Evolutionary conservation across 37 sponge, comb jelly and placozoan genomes (phyloP).

Genomic region (Cliona cf. orientalis): DNA sequence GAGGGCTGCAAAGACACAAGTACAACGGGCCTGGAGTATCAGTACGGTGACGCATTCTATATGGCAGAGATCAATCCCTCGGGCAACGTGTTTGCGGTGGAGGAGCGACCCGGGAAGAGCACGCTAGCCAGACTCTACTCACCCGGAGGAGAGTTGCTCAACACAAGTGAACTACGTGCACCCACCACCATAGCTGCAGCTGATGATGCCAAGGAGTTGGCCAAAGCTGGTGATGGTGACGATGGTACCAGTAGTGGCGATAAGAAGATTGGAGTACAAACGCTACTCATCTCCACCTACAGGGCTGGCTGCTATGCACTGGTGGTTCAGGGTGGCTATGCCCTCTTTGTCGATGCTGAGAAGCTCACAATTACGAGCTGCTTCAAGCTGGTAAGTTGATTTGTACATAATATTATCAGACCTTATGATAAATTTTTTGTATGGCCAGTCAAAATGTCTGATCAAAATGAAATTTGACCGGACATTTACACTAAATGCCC

Average conservation of each 20-base stretch:
- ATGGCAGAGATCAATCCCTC: constrained; percentile 54
- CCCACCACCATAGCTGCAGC: too few relatives aligned
- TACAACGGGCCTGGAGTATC: constrained; percentile 29
- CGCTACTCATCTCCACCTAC: constrained; percentile 29
- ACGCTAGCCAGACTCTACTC: constrained; percentile 45
- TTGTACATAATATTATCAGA: too few relatives aligned
- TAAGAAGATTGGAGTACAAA: not conserved
- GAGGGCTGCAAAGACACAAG: not conserved
- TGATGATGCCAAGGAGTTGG: not conserved
- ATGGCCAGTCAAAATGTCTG: too few relatives aligned
- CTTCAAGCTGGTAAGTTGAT: constrained; percentile 36
- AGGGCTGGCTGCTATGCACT: constrained; percentile 38
- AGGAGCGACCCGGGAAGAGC: constrained; percentile 20
- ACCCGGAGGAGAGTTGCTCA: constrained; percentile 17
- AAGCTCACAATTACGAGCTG: constrained; percentile 8
- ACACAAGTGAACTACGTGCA: not conserved
- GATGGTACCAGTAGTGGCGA: too few relatives aligned
- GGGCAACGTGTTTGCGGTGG: constrained; percentile 34
- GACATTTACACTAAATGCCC: too few relatives aligned
- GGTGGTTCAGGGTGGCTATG: constrained; percentile 49
- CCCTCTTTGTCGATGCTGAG: constrained; percentile 33
- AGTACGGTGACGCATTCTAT: constrained; percentile 38
- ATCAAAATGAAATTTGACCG: too few relatives aligned
- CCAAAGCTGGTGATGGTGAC: not conserved
- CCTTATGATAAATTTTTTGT: too few relatives aligned